These are phyloP conservation scores for Clusia tigrina DNA, from an alignment of 2,888 invertebrate genomes.

Conservation along the genomic window DNA sequence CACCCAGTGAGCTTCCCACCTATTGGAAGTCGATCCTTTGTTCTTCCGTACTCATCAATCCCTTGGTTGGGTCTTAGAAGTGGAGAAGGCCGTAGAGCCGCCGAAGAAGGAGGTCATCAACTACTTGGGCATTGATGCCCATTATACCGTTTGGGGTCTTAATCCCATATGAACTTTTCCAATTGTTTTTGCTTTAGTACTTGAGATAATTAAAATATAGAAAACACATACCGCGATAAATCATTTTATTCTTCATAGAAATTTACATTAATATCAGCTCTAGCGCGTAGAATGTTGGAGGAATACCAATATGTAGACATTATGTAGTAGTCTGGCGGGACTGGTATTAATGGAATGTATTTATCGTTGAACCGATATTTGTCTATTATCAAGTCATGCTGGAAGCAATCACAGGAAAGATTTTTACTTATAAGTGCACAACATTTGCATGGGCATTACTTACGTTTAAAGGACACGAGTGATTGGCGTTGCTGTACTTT, in stretches of 20 bases:
- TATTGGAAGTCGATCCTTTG: no score
- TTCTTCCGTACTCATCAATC: no score
- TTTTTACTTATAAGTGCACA: neutral
- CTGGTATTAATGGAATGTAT: neutral
- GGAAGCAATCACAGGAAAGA: neutral
- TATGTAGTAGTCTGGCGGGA: neutral
- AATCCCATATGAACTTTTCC: no score
- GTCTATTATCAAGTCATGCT: neutral
- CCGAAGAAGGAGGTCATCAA: no score
- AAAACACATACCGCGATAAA: neutral
- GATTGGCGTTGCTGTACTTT: neutral
- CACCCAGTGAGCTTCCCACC: no score
- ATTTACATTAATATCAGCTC: neutral
- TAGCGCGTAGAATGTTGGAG: neutral
- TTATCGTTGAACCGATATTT: neutral
- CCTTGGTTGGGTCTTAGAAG: no score
- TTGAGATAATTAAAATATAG: no score
- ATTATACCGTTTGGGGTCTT: no score
- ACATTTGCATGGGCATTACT: neutral
- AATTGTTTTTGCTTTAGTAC: no score
- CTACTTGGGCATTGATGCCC: no score
- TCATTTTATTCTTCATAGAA: neutral
- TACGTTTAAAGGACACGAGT: neutral
- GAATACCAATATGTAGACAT: neutral
- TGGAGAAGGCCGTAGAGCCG: no score